Evolutionary conservation across 2,113 vertebrate genomes (phyloP).

Genomic region (Gnathonemus echidnorhynchus): DNA sequence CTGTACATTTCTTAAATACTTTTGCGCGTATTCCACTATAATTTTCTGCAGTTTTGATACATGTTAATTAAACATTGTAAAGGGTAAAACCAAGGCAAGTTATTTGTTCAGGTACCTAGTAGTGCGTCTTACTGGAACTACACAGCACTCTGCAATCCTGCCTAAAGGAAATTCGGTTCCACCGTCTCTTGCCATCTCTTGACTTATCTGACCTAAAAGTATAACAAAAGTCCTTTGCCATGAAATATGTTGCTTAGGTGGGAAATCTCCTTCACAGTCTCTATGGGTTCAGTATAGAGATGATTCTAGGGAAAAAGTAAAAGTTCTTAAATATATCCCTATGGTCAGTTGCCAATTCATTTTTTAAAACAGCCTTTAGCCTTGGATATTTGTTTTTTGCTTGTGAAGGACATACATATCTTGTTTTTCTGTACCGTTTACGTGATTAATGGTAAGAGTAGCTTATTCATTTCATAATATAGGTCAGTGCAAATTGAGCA

Average conservation of each 20-base stretch:
- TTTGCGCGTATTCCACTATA: not conserved
- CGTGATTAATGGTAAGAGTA: not conserved
- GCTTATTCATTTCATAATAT: not conserved
- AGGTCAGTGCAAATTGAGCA: not conserved
- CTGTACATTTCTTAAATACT: not conserved
- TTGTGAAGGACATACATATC: not conserved
- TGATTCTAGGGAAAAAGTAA: not conserved
- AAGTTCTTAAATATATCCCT: not conserved
- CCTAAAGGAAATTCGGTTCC: not conserved
- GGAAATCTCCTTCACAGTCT: not conserved
- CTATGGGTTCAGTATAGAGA: not conserved
- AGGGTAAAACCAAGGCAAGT: not conserved
- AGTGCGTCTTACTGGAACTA: not conserved
- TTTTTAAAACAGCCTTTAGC: not conserved
- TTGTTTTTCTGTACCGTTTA: not conserved
- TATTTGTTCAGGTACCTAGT: not conserved
- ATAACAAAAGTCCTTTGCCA: not conserved
- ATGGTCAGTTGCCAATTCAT: not conserved
- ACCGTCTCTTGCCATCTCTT: not conserved
- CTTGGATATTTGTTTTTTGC: not conserved
- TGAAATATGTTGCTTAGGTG: not conserved
- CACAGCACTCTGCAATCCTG: not conserved
- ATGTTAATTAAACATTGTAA: not conserved
- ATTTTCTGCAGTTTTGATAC: not conserved
- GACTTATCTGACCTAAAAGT: not conserved